Evolutionary conservation across 2,113 vertebrate genomes (phyloP), one percentile per base, ranked within the genome.

Genomic region (Tringa solitaria): DNA sequence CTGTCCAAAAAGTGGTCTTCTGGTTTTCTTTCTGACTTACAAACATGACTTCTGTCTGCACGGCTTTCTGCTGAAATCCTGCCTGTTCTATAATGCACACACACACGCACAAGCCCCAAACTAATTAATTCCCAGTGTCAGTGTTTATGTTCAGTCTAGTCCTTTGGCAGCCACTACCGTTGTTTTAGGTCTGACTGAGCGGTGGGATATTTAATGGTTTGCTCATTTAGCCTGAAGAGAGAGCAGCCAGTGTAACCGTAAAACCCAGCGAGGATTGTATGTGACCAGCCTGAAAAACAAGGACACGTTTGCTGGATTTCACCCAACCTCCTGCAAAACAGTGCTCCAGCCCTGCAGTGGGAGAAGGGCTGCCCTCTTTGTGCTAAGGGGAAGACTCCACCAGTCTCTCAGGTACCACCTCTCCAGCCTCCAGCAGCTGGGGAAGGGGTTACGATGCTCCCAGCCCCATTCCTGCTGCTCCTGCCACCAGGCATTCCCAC

Each of bases 121-220:
- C 45, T 94, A 94, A 96, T 94, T 87, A 82, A 89, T 89, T 93
- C 67, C 84, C 67, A 82, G 48, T 48, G 61, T 94, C 73, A 73
- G 61, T 73, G 78, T 93, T 94, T 97, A 65, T n/a, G 75, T 69
- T 89, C 74, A n/a, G 57, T 50, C 70, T 87, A n/a, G 87, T 84
- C 65, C 63, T 89, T 89, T 93, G 95, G 87, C 95, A 91, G 74
- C 84, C 53, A 45, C 70, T 60, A 37, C 61, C 50, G 65, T 93
- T 91, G 95, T 87, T 90, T 96, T 76, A 94, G 81, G 84, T 89
- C 89, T 87, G 93, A 65, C 74, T 91, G 94, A 96, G 88, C 74
- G 79, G 74, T 39, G 51, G 80, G 65, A 77, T 89, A 82, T 88
- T 96, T 96, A 96, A 93, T 96, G 94, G 84, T 94, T 96, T 91